These are phyloP conservation scores for Incurvaria masculella DNA, from an alignment of 2,888 invertebrate genomes.

Conservation along the genomic window DNA sequence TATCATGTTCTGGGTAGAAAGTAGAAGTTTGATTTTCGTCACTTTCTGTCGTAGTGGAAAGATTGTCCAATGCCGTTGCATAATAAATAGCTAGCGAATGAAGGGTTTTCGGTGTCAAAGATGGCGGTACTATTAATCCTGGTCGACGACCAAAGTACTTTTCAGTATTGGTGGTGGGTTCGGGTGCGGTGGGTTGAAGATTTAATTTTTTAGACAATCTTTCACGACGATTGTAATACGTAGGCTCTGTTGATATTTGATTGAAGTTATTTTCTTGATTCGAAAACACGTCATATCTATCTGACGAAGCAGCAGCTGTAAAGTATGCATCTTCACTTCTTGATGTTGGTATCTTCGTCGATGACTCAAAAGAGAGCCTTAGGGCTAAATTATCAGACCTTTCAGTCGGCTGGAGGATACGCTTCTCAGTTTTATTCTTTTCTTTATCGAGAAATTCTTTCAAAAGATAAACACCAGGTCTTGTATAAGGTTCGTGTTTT, in stretches of 20 bases:
- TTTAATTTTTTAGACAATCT: conserved; percentile 69
- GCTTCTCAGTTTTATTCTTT: conserved; percentile 36
- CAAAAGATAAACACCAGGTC: conserved; percentile 43
- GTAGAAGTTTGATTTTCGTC: conserved; percentile 23
- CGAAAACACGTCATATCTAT: conserved; percentile 28
- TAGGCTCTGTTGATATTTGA: conserved; percentile 32
- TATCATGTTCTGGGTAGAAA: conserved; percentile 31
- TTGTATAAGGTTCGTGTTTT: conserved; percentile 42
- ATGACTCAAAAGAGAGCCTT: conserved; percentile 37
- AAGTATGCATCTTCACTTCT: conserved; percentile 23
- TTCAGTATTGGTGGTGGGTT: conserved; percentile 39
- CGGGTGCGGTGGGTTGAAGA: conserved; percentile 50
- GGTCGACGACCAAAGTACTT: conserved; percentile 52
- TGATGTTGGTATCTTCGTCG: conserved; percentile 41
- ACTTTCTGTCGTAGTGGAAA: conserved; percentile 39
- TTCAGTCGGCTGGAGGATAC: conserved; percentile 24
- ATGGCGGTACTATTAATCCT: conserved; percentile 68
- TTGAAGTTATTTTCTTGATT: conserved; percentile 22
- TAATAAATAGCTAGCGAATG: conserved; percentile 79
- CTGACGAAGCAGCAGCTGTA: conserved; percentile 29
- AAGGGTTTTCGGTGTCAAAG: conserved; percentile 72
- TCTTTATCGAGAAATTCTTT: conserved; percentile 40
- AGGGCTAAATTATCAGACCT: conserved; percentile 26
- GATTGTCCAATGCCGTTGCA: conserved; percentile 64
- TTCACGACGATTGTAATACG: conserved; percentile 64